phyloP scores from a whole-genome alignment of 1,140 invertebrate species.

The Dreissena polymorpha region DNA sequence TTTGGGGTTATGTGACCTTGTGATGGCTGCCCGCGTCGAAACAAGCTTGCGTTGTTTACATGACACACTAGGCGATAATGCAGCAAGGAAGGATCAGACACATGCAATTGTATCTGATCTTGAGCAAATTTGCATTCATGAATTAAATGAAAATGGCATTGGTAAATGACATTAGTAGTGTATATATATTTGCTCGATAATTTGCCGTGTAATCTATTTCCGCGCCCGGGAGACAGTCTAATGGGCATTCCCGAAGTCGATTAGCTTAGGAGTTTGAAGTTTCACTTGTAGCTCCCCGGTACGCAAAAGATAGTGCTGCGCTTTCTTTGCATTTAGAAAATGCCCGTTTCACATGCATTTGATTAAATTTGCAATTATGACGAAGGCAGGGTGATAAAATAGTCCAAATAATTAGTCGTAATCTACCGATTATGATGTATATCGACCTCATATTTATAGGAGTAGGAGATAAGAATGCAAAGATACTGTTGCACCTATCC shows the following conservation, averaged over 20 bases:
- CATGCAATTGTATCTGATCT: slow-evolving; percentile 67
- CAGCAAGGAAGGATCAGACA: slow-evolving; percentile 59
- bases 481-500: no score
- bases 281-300: not conserved
- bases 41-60: slow-evolving; percentile 65
- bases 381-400: no score
- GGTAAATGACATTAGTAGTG: slow-evolving; percentile 55
- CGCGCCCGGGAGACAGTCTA: not conserved
- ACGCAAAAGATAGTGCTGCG: not conserved
- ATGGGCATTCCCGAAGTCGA: no score
- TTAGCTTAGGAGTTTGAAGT: not conserved
- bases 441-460: no score
- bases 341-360: no score
- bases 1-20: no score
- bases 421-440: no score
- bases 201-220: not conserved
- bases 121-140: slow-evolving; percentile 68
- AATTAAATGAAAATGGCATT: slow-evolving; percentile 68
- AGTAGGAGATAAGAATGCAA: no score
- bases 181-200: not conserved
- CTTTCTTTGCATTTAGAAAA: not conserved
- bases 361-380: no score
- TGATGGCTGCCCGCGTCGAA: slow-evolving; percentile 67
- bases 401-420: no score
- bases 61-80: slow-evolving; percentile 46